phyloP scores from a whole-genome alignment of 2,888 invertebrate species.

The Epiblema foenella region DNA sequence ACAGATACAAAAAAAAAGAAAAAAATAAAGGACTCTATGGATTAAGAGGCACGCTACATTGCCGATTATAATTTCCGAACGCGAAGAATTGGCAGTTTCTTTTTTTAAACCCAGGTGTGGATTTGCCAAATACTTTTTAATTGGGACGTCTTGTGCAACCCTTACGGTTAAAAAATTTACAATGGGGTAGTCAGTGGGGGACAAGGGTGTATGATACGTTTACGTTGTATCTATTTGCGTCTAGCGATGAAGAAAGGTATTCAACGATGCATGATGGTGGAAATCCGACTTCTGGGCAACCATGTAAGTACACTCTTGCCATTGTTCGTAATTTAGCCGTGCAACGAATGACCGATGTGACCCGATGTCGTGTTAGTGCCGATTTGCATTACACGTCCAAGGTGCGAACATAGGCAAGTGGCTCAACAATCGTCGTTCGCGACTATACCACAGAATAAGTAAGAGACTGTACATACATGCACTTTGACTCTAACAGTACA shows the following conservation, averaged over 20 bases:
- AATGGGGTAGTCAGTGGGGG: slow-evolving; percentile 54
- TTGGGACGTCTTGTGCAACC: slow-evolving; percentile 66
- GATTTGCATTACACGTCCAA: too few species aligned
- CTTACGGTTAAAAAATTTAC: slow-evolving; percentile 52
- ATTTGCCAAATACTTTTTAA: slow-evolving; percentile 71
- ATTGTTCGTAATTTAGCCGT: too few species aligned
- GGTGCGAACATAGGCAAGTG: too few species aligned
- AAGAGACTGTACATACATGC: too few species aligned
- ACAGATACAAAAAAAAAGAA: slow-evolving; percentile 41
- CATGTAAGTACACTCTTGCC: too few species aligned
- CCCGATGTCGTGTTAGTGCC: too few species aligned
- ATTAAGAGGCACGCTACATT: slow-evolving; percentile 78
- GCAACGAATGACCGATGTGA: too few species aligned
- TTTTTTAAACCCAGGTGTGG: slow-evolving; percentile 65
- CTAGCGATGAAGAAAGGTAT: slow-evolving; percentile 18
- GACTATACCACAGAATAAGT: too few species aligned
- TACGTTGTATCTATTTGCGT: slow-evolving; percentile 27
- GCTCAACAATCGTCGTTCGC: too few species aligned
- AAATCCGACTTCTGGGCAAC: background rate
- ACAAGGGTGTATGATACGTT: slow-evolving; percentile 45
- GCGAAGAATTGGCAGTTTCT: slow-evolving; percentile 58
- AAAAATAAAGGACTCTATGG: slow-evolving; percentile 57
- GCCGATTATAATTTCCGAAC: slow-evolving; percentile 75
- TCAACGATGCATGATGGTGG: background rate
- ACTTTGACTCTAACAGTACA: too few species aligned